Base-by-base conservation (phyloP, 2,797 vertebrate species). In the Chaetodon trifasciatus region DNA sequence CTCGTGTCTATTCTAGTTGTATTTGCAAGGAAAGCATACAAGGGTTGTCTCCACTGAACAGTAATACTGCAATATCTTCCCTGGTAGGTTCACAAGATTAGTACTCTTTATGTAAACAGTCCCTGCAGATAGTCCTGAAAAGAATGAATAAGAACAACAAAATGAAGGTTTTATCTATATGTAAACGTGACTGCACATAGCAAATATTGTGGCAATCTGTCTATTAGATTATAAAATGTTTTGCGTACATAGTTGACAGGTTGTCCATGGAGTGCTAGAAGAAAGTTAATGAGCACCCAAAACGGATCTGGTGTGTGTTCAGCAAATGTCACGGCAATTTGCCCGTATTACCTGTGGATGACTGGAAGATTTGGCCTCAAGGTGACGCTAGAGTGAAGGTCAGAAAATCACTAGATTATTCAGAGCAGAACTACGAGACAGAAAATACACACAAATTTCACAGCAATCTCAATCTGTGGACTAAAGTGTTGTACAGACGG, bases 141-240 rank as follows among this genome's bases (percentile, higher is more conserved):
- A 35, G 13, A 52, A 17, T 13, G 4, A 44, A 46, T 4, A 46
- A 6, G 24, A 32, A 50, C 23, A 21, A 46, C 3, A 47, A 46
- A 42, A 24, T 11, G 8, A 24, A n/a, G 37, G 12, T 6, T n/a
- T 66, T 17, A 37, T 50, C 64, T 49, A 7, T 3, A 5, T 35
- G 46, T 66, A n/a, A 50, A 49, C 17, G n/a, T 32, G 28, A 65
- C 12, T 21, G 35, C n/a, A 2, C 10, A 39, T 11, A 39, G 35
- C 32, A 61, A 3, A 37, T 44, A 10, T 68, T 23, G 6, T 13
- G 13, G 21, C 16, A 56, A 64, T 56, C 5, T 19, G 42, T 65
- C 42, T 21, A 32, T 78, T 49, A 23, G 35, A 65, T 58, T 65
- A 49, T 40, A 24, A 8, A 70, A 77, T 28, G 16, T 74, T 9